phyloP scores from a whole-genome alignment of 2,888 invertebrate species.

The Caenorhabditis sp. region DNA sequence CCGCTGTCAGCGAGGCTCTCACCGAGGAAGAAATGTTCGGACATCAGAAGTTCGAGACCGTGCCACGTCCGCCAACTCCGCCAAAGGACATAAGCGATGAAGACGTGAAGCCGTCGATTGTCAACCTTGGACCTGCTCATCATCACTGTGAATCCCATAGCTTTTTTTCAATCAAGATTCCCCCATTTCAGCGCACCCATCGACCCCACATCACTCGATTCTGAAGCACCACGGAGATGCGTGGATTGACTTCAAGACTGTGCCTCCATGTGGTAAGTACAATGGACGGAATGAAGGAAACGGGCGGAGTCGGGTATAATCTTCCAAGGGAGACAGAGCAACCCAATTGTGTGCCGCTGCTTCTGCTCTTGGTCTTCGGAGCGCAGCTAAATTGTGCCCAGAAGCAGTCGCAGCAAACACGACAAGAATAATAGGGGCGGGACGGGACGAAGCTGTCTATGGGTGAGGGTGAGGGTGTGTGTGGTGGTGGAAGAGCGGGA shows the following conservation, averaged over 20 bases:
- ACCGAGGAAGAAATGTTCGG: conserved; percentile 61
- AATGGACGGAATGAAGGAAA: conserved; percentile 12
- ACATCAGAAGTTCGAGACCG: conserved; percentile 70
- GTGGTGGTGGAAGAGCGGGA: conserved; percentile 22
- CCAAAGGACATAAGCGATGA: conserved; percentile 78
- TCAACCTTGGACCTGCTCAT: conserved; percentile 77
- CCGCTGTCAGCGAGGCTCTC: conserved; percentile 40
- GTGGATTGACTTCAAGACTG: conserved; percentile 77
- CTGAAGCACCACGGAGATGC: conserved; percentile 73
- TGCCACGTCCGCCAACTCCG: conserved; percentile 79
- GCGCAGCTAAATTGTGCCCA: conserved; percentile 21
- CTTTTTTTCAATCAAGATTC: neutral
- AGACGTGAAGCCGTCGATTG: conserved; percentile 73
- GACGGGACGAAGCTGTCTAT: conserved; percentile 22
- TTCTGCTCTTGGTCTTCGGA: neutral
- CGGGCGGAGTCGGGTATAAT: neutral
- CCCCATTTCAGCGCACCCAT: conserved; percentile 58
- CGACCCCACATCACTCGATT: conserved; percentile 74
- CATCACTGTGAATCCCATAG: conserved; percentile 58
- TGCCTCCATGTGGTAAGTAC: conserved; percentile 75
- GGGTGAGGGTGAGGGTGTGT: conserved; percentile 21
- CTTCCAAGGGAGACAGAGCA: conserved; percentile 1
- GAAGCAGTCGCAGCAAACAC: conserved; percentile 41
- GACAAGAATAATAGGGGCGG: conserved; percentile 55
- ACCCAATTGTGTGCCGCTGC: conserved; percentile 27